Percentiles rank a stretch among this genome's conserved stretches.
Evolutionary conservation across 2,888 invertebrate genomes (phyloP).

Genomic region (Ormia ochracea): DNA sequence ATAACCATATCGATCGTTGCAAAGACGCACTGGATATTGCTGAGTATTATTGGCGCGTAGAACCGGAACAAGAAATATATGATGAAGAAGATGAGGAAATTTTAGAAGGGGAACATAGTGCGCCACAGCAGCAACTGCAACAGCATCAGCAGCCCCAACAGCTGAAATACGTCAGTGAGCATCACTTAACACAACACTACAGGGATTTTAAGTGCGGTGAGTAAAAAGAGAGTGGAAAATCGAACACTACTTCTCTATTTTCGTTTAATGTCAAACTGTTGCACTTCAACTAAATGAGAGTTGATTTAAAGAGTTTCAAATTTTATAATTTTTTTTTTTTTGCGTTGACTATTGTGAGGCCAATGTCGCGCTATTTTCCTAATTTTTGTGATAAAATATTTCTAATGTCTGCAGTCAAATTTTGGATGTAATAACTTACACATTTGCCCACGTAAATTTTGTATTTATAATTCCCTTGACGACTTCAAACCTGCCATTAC

Average conservation of each 20-base stretch:
- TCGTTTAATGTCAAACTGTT: too few relatives aligned
- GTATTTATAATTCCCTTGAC: not conserved
- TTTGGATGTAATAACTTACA: too few relatives aligned
- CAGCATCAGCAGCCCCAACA: constrained; percentile 53
- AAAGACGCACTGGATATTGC: constrained; percentile 74
- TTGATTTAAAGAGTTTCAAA: too few relatives aligned
- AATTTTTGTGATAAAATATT: too few relatives aligned
- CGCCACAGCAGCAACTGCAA: constrained; percentile 41
- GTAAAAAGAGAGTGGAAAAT: too few relatives aligned
- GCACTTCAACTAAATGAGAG: too few relatives aligned
- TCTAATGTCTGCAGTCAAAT: too few relatives aligned
- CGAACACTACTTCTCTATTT: too few relatives aligned
- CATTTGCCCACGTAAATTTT: not conserved
- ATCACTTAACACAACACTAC: constrained; percentile 52
- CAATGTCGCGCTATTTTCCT: too few relatives aligned
- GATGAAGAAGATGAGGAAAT: constrained; percentile 64
- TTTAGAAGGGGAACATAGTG: constrained; percentile 49
- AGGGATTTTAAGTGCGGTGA: constrained; percentile 58
- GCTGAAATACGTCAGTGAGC: constrained; percentile 58
- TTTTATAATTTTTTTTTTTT: too few relatives aligned
- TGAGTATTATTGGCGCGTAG: constrained; percentile 75
- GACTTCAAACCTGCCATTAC: not conserved
- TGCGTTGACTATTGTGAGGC: too few relatives aligned
- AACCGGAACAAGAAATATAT: constrained; percentile 70
- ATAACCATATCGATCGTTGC: constrained; percentile 70